Conservation (phyloP, 2,888 invertebrate species). For the Spodoptera picta region DNA sequence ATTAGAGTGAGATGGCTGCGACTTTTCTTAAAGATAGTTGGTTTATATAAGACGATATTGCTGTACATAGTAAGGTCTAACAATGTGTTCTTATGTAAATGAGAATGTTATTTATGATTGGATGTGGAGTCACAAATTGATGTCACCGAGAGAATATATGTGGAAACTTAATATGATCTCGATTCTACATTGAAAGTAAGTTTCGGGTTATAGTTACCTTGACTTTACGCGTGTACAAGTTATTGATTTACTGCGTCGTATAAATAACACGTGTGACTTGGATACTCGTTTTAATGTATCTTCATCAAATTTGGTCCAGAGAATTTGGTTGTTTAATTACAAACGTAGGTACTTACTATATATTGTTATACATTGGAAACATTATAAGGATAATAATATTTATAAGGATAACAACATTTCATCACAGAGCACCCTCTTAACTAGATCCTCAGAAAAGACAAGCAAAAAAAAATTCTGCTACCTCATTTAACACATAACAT, state of each 20-base stretch:
- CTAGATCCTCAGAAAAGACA: too few relatives aligned
- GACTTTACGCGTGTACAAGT: constrained; percentile 39
- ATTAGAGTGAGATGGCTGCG: constrained; percentile 75
- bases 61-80: constrained; percentile 78
- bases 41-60: constrained; percentile 81
- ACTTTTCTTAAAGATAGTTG: constrained; percentile 87
- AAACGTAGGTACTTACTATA: too few relatives aligned
- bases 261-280: not conserved
- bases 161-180: constrained; percentile 69
- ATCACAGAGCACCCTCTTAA: too few relatives aligned
- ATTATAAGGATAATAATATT: too few relatives aligned
- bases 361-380: too few relatives aligned
- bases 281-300: too few relatives aligned
- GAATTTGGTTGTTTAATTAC: too few relatives aligned
- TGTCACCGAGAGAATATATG: constrained; percentile 76
- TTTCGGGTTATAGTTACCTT: constrained; percentile 35
- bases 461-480: too few relatives aligned
- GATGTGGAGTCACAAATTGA: constrained; percentile 74
- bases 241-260: constrained; percentile 28
- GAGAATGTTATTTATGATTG: constrained; percentile 82
- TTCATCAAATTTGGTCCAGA: too few relatives aligned
- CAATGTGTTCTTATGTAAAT: constrained; percentile 85
- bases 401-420: too few relatives aligned
- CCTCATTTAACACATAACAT: too few relatives aligned
- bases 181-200: constrained; percentile 48